phyloP scores from a whole-genome alignment of 2,888 invertebrate species.

The Melanophora roralis region DNA sequence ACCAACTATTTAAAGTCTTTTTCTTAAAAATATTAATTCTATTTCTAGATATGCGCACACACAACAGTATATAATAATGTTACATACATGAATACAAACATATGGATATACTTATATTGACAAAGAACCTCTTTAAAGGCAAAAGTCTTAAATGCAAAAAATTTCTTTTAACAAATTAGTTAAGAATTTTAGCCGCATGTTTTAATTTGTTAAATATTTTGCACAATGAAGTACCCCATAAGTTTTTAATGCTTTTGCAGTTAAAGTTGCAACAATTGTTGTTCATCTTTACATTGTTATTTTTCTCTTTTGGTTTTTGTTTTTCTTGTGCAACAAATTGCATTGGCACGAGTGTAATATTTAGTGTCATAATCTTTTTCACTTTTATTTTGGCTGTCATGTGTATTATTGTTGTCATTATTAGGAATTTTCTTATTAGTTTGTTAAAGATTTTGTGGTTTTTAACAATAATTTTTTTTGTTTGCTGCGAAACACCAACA shows the following conservation, averaged over 20 bases:
- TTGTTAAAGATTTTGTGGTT: neutral
- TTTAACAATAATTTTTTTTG: neutral
- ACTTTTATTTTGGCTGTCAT: constrained; percentile 18
- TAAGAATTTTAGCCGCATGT: constrained; percentile 20
- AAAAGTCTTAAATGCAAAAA: constrained; percentile 20
- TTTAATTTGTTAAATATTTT: constrained; percentile 15
- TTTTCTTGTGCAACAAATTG: constrained; percentile 52
- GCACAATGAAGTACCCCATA: constrained; percentile 1
- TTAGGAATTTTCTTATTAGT: neutral
- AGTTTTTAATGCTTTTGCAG: constrained; percentile 21
- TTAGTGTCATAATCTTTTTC: constrained; percentile 43
- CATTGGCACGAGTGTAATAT: constrained; percentile 61
- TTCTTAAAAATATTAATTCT: too few species aligned
- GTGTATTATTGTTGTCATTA: constrained; percentile 31
- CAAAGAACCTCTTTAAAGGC: constrained; percentile 14
- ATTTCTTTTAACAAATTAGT: constrained; percentile 31
- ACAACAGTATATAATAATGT: too few species aligned
- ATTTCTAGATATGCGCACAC: too few species aligned
- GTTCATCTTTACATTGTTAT: constrained; percentile 37
- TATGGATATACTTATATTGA: constrained; percentile 3
- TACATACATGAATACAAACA: neutral
- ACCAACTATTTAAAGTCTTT: constrained; percentile 20
- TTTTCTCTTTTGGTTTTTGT: constrained; percentile 20
- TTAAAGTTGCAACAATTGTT: constrained; percentile 34
- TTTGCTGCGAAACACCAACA: neutral